Evolutionary conservation across 1,140 invertebrate genomes (phyloP), one percentile per base, ranked within the genome.

Genomic region (Aricia agestis): DNA sequence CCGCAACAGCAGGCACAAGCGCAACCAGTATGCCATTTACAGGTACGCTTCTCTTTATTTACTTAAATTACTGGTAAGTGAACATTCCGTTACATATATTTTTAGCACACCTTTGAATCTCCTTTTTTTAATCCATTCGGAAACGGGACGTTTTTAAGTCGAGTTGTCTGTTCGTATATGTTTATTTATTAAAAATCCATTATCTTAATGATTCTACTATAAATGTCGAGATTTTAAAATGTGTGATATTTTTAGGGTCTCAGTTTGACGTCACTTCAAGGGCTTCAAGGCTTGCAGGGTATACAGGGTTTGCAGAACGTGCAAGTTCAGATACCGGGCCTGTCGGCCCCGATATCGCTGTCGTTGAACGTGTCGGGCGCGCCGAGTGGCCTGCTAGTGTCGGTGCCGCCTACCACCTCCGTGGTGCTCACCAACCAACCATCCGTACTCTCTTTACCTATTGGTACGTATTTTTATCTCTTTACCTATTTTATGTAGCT

Each of bases 231-330:
- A 36, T 5, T 5, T 63, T 36, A 18, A 65, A 17, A 4, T 9
- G n/a, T 68, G 32, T 31, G 15, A 18, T 31, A n/a, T 52, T 90
- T 95, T 58, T 94, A 96, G 87, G 95, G 96, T 76, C 93, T 97
- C 67, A 97, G 96, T 89, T 92, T 97, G 70, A 93, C 95, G 67
- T 95, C 94, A 79, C 92, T 97, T 65, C 95, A 95, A 82, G 93
- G 93, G 10, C 93, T 93, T 2, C 94, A 95, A 82, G 93, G 93
- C 10, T 93, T 93, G 4, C 94, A 95, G 82, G 93, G 94, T 2
- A 94, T 97, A 68, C 94, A 95, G 67, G 95, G 95, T 66, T 87
- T 97, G 18, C 96, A 97, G 89, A 96, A 96, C 89, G 95, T 97
- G 10, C 92, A 95, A 91, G 95, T 97, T 45, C 96, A 96, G 81